Evolutionary conservation across 2,888 invertebrate species (phyloP).

Genomic region (Tethea ocularis): DNA sequence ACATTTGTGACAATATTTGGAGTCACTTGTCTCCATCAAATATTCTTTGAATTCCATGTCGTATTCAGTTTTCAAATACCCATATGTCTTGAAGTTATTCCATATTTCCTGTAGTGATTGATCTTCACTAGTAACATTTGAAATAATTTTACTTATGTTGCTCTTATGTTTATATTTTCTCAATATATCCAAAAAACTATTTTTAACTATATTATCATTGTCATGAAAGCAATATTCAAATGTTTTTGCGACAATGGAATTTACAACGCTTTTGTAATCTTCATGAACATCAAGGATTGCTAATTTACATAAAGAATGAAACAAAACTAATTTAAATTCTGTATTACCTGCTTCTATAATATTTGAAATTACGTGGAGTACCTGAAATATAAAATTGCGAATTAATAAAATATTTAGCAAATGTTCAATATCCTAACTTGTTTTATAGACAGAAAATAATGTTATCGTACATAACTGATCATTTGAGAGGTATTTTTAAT

Average conservation of each 20-base stretch:
- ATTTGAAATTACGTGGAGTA: conserved; percentile 53
- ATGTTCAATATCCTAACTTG: too few species aligned
- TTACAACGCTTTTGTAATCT: conserved; percentile 35
- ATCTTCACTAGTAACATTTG: conserved; percentile 37
- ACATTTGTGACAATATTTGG: conserved; percentile 54
- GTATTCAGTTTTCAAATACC: conserved; percentile 14
- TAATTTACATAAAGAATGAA: conserved; percentile 54
- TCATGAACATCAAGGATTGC: conserved; percentile 34
- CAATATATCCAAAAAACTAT: conserved; percentile 37
- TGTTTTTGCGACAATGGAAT: conserved; percentile 34
- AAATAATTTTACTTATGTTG: conserved; percentile 39
- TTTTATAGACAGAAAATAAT: too few species aligned
- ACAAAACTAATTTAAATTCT: conserved; percentile 53
- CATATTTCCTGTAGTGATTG: conserved; percentile 37
- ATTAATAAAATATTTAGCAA: background rate
- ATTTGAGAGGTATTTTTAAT: too few species aligned
- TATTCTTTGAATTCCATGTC: conserved; percentile 30
- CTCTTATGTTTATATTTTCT: conserved; percentile 28
- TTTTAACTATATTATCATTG: conserved; percentile 37
- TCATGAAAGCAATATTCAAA: conserved; percentile 44
- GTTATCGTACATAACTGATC: too few species aligned
- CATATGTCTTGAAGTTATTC: conserved; percentile 26
- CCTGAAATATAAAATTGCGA: conserved; percentile 43
- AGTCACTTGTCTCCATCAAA: conserved; percentile 26
- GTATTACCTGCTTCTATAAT: conserved; percentile 48